Evolutionary conservation across 2,113 vertebrate species (phyloP).

Genomic region (Cyphomyrus plagiostoma): DNA sequence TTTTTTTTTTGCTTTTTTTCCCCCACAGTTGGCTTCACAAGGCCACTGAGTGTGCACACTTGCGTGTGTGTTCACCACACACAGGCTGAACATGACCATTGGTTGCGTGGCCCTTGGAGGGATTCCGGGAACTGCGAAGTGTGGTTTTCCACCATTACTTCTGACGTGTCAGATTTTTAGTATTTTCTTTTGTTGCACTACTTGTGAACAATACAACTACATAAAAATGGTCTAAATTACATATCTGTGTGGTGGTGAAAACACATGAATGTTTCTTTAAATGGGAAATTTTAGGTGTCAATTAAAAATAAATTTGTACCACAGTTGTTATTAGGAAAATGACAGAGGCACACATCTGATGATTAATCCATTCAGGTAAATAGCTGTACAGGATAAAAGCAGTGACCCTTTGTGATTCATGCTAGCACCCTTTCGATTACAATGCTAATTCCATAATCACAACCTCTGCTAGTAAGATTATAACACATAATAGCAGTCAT

Average conservation of each 20-base stretch:
- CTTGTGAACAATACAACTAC: not conserved
- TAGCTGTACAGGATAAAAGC: not conserved
- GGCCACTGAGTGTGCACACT: slow-evolving; percentile 11
- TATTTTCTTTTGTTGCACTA: not conserved
- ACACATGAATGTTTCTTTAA: not conserved
- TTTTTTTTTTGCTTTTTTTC: not conserved
- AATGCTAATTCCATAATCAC: not conserved
- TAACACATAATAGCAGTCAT: not conserved
- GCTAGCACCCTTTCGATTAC: not conserved
- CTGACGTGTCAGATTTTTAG: not conserved
- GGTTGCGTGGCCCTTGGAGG: not conserved
- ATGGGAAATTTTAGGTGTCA: not conserved
- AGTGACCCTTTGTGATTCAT: not conserved
- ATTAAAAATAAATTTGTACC: not conserved
- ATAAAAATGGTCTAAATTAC: not conserved
- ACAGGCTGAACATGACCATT: not conserved
- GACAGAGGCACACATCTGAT: not conserved
- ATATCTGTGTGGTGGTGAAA: not conserved
- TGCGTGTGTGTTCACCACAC: not conserved
- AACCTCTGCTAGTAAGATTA: not conserved
- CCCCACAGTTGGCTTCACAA: not conserved
- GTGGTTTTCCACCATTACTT: not conserved
- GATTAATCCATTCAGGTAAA: not conserved
- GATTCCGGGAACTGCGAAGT: not conserved
- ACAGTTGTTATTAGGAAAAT: not conserved